A percentile compares a stretch with the other conserved stretches of the same genome.
These are phyloP conservation scores for Aurelia aurita complex sp. Pacific DNA, from an alignment of 30 jellyfish, hydroid and myxozoan species.

Conservation along the genomic window DNA sequence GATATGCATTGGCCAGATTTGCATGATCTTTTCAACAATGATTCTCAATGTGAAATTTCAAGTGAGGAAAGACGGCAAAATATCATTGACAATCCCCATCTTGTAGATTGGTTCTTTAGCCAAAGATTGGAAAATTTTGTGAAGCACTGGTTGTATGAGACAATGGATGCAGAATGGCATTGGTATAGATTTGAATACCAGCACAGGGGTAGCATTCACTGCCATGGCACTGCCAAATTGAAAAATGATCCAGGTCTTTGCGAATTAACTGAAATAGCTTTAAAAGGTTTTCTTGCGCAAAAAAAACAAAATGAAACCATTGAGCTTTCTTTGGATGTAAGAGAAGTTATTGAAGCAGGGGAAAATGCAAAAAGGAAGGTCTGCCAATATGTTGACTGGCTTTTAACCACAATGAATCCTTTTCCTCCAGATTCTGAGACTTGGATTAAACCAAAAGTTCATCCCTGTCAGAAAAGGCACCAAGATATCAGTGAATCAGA, in stretches of 20 bases:
- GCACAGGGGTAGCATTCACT: slow-evolving; percentile 30
- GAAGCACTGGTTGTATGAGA: too few species aligned
- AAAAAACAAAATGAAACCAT: background rate
- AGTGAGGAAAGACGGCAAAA: too few species aligned
- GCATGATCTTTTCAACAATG: too few species aligned
- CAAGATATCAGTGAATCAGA: background rate
- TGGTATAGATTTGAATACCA: too few species aligned
- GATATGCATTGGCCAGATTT: too few species aligned
- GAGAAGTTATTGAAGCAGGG: slow-evolving; percentile 8
- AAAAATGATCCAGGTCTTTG: slow-evolving; percentile 49
- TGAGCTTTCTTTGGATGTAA: background rate
- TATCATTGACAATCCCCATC: too few species aligned
- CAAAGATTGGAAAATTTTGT: too few species aligned
- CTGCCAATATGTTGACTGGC: slow-evolving; percentile 16
- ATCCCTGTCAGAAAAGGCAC: slow-evolving; percentile 19
- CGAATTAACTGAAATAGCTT: slow-evolving; percentile 25
- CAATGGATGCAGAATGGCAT: too few species aligned
- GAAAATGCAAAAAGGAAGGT: background rate
- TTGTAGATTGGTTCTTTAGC: too few species aligned
- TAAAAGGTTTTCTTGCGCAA: background rate
- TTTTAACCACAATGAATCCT: background rate
- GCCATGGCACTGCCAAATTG: too few species aligned
- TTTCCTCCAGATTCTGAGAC: slow-evolving; percentile 14
- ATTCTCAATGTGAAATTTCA: too few species aligned
- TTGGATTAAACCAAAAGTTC: slow-evolving; percentile 33